Evolutionary conservation across 2,888 invertebrate species (phyloP).

Genomic region (Limnephilus rhombicus): DNA sequence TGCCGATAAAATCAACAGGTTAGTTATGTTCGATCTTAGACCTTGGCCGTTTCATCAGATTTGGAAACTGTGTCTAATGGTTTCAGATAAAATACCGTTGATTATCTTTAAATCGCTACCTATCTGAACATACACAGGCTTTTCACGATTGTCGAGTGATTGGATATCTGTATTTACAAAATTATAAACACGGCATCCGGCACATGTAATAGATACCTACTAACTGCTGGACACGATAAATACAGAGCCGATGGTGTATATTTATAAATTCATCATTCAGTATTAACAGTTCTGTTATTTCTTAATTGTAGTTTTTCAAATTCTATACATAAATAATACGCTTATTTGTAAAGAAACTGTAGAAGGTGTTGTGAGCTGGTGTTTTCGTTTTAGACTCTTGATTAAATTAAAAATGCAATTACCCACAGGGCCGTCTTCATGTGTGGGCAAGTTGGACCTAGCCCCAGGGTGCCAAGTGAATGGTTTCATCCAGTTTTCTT

Average conservation of each 20-base stretch:
- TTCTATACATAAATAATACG: background rate
- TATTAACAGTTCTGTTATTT: background rate
- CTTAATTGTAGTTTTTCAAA: background rate
- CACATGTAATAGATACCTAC: background rate
- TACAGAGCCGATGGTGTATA: background rate
- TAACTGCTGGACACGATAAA: background rate
- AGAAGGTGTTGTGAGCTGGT: background rate
- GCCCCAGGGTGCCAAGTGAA: background rate
- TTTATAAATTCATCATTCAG: background rate
- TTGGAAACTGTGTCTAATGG: slow-evolving; percentile 39
- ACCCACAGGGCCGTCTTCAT: background rate
- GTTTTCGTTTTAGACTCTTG: background rate
- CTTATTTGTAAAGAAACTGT: background rate
- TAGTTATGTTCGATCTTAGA: background rate
- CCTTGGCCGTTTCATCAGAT: background rate
- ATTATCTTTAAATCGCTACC: slow-evolving; percentile 18
- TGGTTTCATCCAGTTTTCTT: background rate
- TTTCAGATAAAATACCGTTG: slow-evolving; percentile 1
- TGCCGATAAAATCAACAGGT: background rate
- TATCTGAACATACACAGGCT: background rate
- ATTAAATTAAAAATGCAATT: background rate
- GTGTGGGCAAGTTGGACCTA: background rate
- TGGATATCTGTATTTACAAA: background rate
- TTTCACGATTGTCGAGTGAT: slow-evolving; percentile 4
- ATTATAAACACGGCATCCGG: slow-evolving; percentile 5